Base-by-base conservation (phyloP, 2,888 invertebrate genomes). In the Acanthacorydalis orientalis region DNA sequence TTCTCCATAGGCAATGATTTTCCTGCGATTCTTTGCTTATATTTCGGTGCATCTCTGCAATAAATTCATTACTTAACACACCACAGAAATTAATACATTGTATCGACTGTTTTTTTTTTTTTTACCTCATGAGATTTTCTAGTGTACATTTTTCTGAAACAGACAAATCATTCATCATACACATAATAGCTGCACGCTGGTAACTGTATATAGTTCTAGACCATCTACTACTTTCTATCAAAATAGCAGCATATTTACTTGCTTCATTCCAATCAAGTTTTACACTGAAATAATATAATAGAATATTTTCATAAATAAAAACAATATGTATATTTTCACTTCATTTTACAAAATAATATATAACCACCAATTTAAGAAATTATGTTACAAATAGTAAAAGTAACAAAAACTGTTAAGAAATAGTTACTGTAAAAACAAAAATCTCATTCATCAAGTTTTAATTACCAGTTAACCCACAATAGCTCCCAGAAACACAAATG, bases 1-100 rank as follows among this genome's bases (percentile, higher is more conserved):
- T 97, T 97, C 66, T 97, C 96, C 78, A 95, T 84, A 1, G 97
- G 96, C 53, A 97, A 68, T 0, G 95, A 95, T 67, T 96, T 96
- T 1, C 97, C 96, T 32, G 95, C 93, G 48, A 96, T 88, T 49
- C 87, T 76, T 60, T 92, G 88, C 58, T 89, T 90, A 64, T 80
- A 79, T 46, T 72, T 72, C 2, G 92, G 86, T 6, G 89, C 87
- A 56, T 81, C 76, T 55, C 85, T 87, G 62, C 40, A 62, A 61
- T 53, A 50, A 49, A 49, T 48, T 47, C 41, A 48, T 48, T 44
- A 23, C 6, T 23, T 23, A 32, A 48, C 35, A 33, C n/a, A n/a
- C n/a, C n/a, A n/a, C n/a, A n/a, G n/a, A n/a, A n/a, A n/a, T n/a
- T n/a, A n/a, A n/a, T n/a, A n/a, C n/a, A n/a, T n/a, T n/a, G 10